phyloP scores from a whole-genome alignment of 2,113 vertebrate genomes.

The Phasianus colchicus region DNA sequence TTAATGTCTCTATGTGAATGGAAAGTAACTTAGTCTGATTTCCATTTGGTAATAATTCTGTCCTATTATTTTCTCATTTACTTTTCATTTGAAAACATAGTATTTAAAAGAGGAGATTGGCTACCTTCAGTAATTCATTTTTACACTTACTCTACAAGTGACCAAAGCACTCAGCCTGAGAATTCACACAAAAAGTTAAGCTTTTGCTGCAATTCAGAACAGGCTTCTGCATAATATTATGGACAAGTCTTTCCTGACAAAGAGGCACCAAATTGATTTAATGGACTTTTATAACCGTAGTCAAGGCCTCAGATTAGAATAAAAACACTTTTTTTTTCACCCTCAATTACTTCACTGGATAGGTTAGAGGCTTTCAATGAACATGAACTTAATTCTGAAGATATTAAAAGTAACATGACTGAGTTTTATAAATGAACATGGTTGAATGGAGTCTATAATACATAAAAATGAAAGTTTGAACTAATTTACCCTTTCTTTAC shows the following conservation, averaged over 20 bases:
- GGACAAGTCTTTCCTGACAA: not conserved
- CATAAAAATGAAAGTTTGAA: not conserved
- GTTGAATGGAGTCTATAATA: not conserved
- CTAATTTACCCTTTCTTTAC: conserved; percentile 17
- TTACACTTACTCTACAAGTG: not conserved
- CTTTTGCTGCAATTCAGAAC: not conserved
- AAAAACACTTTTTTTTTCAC: not conserved
- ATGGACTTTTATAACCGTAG: conserved; percentile 5
- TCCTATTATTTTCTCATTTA: not conserved
- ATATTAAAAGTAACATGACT: not conserved
- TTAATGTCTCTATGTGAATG: not conserved
- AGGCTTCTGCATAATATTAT: not conserved
- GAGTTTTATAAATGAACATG: not conserved
- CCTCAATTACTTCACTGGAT: not conserved
- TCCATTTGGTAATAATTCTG: not conserved
- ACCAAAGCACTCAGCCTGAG: not conserved
- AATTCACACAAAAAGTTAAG: not conserved
- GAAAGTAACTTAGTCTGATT: not conserved
- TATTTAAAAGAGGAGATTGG: not conserved
- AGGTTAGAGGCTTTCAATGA: not conserved
- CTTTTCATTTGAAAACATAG: not conserved
- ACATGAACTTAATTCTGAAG: not conserved
- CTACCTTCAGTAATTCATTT: not conserved
- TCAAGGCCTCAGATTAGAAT: conserved; percentile 8
- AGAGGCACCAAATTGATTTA: conserved; percentile 22